A percentile compares a stretch with the other conserved stretches of the same genome.
phyloP scores from a whole-genome alignment of 2,113 vertebrate species.

The Pseudolaguvia tuberculata region DNA sequence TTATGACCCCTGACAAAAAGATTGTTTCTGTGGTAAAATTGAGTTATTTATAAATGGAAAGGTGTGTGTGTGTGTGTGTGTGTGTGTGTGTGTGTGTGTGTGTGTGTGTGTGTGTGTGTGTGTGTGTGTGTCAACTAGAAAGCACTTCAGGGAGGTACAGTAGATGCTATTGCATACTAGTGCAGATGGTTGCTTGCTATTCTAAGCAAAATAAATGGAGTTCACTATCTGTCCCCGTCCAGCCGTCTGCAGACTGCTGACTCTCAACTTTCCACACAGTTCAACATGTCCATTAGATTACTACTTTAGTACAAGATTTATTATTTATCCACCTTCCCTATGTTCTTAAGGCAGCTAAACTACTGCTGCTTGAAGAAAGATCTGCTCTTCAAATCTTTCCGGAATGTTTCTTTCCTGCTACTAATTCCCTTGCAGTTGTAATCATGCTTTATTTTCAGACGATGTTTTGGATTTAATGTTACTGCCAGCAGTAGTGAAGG shows the following conservation, averaged over 20 bases:
- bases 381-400: constrained; percentile 14
- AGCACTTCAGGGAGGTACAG: constrained; percentile 9
- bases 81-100: constrained; percentile 14
- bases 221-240: constrained; percentile 30
- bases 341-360: constrained; percentile 53
- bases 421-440: constrained; percentile 29
- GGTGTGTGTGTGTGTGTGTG: constrained; percentile 5
- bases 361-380: constrained; percentile 36
- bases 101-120: neutral
- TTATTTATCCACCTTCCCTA: constrained; percentile 61
- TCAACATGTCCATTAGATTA: constrained; percentile 52
- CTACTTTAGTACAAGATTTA: constrained; percentile 58
- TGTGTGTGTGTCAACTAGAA: constrained; percentile 8
- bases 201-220: neutral
- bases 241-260: constrained; percentile 35
- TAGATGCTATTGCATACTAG: constrained; percentile 7
- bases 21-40: constrained; percentile 4
- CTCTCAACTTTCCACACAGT: constrained; percentile 32
- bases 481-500: constrained; percentile 7
- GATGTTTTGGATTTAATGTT: constrained; percentile 6
- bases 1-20: constrained; percentile 53
- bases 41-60: constrained; percentile 25
- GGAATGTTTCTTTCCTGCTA: neutral
- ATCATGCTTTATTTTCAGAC: constrained; percentile 23
- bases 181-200: constrained; percentile 17